phyloP scores from a whole-genome alignment of 2,113 vertebrate species.

The Astatoreochromis straeleni region DNA sequence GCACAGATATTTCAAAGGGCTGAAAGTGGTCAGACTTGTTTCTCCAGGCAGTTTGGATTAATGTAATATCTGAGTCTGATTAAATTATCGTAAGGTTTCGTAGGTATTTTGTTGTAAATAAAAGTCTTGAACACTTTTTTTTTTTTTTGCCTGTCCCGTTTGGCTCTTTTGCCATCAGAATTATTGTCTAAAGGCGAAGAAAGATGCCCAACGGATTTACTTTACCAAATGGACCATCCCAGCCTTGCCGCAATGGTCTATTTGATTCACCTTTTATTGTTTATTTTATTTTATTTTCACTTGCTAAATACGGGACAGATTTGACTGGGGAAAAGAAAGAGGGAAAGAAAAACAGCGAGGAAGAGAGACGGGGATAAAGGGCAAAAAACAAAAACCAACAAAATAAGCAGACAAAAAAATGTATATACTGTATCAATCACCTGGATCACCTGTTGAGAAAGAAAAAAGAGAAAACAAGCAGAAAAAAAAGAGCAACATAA shows the following conservation, averaged over 20 bases:
- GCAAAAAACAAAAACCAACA: background rate
- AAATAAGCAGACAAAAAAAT: background rate
- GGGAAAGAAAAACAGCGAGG: background rate
- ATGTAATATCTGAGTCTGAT: background rate
- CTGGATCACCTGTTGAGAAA: too few species aligned
- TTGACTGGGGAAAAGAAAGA: too few species aligned
- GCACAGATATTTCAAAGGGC: background rate
- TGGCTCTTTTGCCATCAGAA: background rate
- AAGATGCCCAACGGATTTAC: background rate
- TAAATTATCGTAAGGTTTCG: background rate
- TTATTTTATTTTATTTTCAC: too few species aligned
- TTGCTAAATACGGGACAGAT: background rate
- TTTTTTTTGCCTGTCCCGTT: background rate
- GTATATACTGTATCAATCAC: too few species aligned
- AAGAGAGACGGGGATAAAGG: too few species aligned
- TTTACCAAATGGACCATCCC: background rate
- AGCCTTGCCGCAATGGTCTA: fast-evolving
- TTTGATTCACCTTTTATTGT: background rate
- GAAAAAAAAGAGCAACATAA: too few species aligned
- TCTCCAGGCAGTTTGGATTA: background rate
- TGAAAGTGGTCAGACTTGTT: background rate
- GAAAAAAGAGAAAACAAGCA: too few species aligned
- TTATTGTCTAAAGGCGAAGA: background rate
- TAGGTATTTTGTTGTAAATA: background rate
- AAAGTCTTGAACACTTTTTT: background rate